A percentile compares a stretch with the other conserved stretches of the same genome.
Conservation (phyloP, 1,140 invertebrate species). For the Cataglyphis hispanica region DNA sequence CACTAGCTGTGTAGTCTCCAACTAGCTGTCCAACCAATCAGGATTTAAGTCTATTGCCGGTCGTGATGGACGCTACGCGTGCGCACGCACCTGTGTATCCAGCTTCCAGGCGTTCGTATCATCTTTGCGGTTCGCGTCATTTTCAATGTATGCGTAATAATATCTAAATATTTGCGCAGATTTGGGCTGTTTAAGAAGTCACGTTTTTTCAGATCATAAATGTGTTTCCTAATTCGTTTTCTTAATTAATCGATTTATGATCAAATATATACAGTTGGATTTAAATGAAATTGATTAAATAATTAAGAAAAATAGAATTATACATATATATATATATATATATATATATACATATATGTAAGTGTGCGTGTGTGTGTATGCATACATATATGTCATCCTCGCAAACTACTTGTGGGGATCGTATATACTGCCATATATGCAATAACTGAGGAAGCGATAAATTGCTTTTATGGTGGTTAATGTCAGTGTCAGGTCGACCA, state of each 20-base stretch:
- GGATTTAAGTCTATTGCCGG: conserved; percentile 82
- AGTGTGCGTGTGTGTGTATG: not conserved
- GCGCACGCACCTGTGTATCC: conserved; percentile 58
- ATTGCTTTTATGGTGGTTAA: conserved; percentile 78
- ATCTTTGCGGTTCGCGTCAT: conserved; percentile 9
- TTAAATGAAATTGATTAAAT: not conserved
- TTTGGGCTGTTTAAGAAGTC: not conserved
- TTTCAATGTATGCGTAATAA: not conserved
- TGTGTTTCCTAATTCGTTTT: not conserved
- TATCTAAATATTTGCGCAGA: too few relatives aligned
- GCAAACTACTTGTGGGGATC: conserved; percentile 8
- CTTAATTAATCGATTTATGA: conserved; percentile 18
- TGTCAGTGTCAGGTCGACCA: conserved; percentile 76
- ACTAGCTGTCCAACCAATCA: conserved; percentile 84
- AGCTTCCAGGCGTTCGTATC: conserved; percentile 5
- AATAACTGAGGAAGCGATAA: conserved; percentile 76
- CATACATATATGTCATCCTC: not conserved
- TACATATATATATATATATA: not conserved
- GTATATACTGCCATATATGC: conserved; percentile 6
- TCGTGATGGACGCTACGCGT: conserved; percentile 78
- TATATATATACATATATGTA: not conserved
- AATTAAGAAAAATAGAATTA: not conserved
- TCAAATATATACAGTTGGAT: not conserved
- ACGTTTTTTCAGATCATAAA: not conserved
- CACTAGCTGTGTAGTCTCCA: conserved; percentile 68